A percentile compares a stretch with the other conserved stretches of the same genome.
Conservation (phyloP, 2,113 vertebrate species). For the Trichechus manatus region DNA sequence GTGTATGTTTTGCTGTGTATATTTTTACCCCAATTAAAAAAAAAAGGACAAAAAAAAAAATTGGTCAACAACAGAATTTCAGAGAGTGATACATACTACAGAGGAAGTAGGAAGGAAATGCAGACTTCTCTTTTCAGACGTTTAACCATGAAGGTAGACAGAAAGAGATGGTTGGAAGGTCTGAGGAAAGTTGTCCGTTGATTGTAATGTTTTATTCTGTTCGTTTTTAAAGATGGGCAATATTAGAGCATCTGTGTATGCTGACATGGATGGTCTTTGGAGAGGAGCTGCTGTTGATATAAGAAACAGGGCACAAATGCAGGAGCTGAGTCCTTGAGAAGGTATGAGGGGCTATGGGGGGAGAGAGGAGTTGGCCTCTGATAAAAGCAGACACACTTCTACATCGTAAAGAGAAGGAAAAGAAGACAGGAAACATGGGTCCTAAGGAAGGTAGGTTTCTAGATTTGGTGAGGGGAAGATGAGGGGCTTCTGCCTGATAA, state of each 20-base stretch:
- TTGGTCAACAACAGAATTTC: constrained; percentile 46
- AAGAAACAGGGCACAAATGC: background rate
- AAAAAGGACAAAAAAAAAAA: background rate
- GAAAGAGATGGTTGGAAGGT: background rate
- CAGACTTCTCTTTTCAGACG: constrained; percentile 7
- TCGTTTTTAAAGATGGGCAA: constrained; percentile 49
- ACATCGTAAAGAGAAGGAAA: background rate
- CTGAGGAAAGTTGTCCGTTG: background rate
- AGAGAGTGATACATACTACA: background rate
- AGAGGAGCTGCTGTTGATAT: background rate
- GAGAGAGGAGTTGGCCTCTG: background rate
- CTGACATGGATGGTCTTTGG: background rate
- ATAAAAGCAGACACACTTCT: background rate
- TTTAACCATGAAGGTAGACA: constrained; percentile 42
- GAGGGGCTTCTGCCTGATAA: background rate
- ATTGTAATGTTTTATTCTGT: background rate
- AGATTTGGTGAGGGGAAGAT: background rate
- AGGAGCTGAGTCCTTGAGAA: constrained; percentile 20
- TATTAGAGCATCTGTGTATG: background rate
- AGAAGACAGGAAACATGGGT: constrained; percentile 26
- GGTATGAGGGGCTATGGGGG: background rate
- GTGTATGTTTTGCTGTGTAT: background rate
- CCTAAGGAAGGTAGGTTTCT: background rate
- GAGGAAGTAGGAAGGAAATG: background rate
- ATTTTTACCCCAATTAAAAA: background rate